Evolutionary conservation across 2,797 vertebrate genomes (phyloP).

Genomic region (Crax fasciolata): DNA sequence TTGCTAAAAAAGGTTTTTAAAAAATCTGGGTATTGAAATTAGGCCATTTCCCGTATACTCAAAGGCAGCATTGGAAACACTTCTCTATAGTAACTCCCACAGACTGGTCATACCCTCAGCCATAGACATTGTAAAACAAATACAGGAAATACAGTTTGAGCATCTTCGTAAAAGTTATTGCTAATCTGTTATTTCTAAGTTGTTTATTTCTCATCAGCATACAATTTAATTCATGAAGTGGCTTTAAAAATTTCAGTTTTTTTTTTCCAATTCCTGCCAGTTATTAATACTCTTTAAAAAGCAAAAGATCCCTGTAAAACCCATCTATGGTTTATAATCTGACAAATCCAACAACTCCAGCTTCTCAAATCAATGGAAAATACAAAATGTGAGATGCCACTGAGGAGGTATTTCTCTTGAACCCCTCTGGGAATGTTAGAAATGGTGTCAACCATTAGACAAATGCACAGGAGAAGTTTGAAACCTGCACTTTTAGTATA

Average conservation of each 20-base stretch:
- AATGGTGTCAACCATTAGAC: not conserved
- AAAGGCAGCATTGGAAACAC: not conserved
- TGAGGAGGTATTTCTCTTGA: not conserved
- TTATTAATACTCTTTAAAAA: not conserved
- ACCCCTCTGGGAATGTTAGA: not conserved
- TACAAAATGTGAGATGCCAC: not conserved
- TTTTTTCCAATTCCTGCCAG: not conserved
- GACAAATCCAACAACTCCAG: not conserved
- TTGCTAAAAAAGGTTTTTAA: not conserved
- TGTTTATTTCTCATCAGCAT: not conserved
- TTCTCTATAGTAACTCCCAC: not conserved
- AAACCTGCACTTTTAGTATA: slow-evolving; percentile 1
- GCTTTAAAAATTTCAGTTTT: not conserved
- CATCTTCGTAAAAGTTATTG: not conserved
- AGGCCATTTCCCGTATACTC: not conserved
- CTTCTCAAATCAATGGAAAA: not conserved
- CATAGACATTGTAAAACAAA: not conserved
- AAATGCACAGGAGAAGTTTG: not conserved
- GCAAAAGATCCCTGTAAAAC: not conserved
- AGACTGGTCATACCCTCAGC: not conserved
- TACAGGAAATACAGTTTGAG: not conserved
- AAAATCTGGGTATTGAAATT: not conserved
- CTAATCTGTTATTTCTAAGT: too few relatives aligned
- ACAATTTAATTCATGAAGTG: not conserved
- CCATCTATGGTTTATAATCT: not conserved